A percentile compares a stretch with the other conserved stretches of the same genome.
These are phyloP conservation scores for Diplodus puntazzo DNA, from an alignment of 2,797 vertebrate species.

Conservation along the genomic window DNA sequence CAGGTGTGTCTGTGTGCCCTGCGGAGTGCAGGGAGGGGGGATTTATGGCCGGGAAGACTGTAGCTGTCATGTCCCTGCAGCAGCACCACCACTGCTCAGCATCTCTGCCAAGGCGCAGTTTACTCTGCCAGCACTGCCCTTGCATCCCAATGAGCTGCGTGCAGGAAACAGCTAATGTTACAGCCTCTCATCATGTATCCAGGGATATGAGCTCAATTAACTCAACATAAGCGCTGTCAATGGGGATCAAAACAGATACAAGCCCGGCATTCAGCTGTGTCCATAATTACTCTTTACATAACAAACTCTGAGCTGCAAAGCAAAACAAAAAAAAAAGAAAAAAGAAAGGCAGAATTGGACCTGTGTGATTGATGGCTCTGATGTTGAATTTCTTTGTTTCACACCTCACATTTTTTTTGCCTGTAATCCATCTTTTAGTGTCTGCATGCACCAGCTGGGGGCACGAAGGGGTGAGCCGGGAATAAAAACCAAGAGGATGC, in stretches of 20 bases:
- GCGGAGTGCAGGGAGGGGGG: conserved; percentile 57
- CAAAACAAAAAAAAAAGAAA: background rate
- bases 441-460: conserved; percentile 39
- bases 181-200: conserved; percentile 74
- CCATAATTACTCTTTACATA: conserved; percentile 59
- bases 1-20: conserved; percentile 76
- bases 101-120: conserved; percentile 82
- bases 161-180: conserved; percentile 80
- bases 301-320: conserved; percentile 32
- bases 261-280: conserved; percentile 40
- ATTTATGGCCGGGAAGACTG: conserved; percentile 81
- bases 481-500: conserved; percentile 78
- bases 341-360: conserved; percentile 14
- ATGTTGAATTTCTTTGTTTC: conserved; percentile 64
- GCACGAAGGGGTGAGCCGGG: conserved; percentile 63
- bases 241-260: conserved; percentile 63
- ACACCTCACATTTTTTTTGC: conserved; percentile 50
- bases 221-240: conserved; percentile 73
- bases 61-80: conserved; percentile 85
- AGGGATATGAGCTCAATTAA: conserved; percentile 80
- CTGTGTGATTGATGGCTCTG: conserved; percentile 59
- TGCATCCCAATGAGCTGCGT: conserved; percentile 84
- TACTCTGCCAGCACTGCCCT: conserved; percentile 81
- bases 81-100: conserved; percentile 70
- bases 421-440: conserved; percentile 64